Percentiles rank a stretch among this genome's conserved stretches.
phyloP scores from a whole-genome alignment of 2,888 invertebrate species.

The Brenthis hecate region DNA sequence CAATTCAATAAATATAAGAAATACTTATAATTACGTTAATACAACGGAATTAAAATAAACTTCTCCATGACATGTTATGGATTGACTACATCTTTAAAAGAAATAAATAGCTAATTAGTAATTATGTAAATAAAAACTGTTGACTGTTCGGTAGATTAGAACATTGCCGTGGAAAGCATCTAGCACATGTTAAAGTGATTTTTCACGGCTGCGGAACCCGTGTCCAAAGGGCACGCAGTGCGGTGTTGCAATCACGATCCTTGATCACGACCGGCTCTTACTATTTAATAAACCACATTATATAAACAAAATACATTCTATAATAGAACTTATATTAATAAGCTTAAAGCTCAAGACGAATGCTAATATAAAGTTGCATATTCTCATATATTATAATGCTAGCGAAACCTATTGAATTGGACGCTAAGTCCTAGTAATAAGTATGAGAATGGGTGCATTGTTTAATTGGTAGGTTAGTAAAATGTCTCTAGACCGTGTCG shows the following conservation, averaged over 20 bases:
- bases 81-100: too few relatives aligned
- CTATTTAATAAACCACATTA: constrained; percentile 62
- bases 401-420: constrained; percentile 44
- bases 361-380: constrained; percentile 44
- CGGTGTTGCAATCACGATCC: constrained; percentile 81
- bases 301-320: constrained; percentile 43
- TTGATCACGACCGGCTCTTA: constrained; percentile 77
- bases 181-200: constrained; percentile 77
- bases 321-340: constrained; percentile 48
- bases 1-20: too few relatives aligned
- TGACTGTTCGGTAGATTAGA: constrained; percentile 57
- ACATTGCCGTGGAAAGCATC: constrained; percentile 69
- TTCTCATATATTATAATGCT: constrained; percentile 30
- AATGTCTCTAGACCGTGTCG: constrained; percentile 80
- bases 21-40: too few relatives aligned
- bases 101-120: not conserved
- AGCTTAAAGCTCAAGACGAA: constrained; percentile 46
- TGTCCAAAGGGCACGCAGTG: constrained; percentile 80
- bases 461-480: constrained; percentile 57
- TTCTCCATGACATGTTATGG: not conserved
- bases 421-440: constrained; percentile 51
- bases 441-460: constrained; percentile 44
- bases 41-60: not conserved
- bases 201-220: constrained; percentile 79
- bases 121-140: not conserved